Evolutionary conservation across 2,888 invertebrate species (phyloP), one percentile per base, ranked within the genome.

Genomic region (Cryptops parisi): DNA sequence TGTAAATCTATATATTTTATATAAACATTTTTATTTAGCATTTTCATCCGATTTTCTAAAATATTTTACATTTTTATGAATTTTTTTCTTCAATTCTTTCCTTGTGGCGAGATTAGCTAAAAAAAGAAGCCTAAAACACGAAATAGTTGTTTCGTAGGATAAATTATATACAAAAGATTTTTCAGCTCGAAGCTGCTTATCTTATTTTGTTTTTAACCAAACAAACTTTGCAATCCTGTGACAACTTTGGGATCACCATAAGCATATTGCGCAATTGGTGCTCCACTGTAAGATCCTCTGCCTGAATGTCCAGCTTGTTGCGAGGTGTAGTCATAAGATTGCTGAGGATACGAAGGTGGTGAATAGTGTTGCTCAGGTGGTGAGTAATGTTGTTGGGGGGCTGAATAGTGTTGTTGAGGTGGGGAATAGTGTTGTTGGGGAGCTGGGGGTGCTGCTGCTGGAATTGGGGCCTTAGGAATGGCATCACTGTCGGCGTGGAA

Each of bases 401-500:
- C 9, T 33, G 49, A 12, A 5, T 22, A 5, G 19, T 48, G 38
- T 19, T 27, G 33, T 46, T 46, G 46, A 9, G 21, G 46, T 4
- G 21, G 24, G 6, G 46, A 25, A 49, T 12, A 9, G 24, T 19
- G 19, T 15, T 49, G 25, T 17, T 41, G 21, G 39, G 38, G 39
- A n/a, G 6, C 12, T 6, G 38, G 21, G 15, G 49, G 49, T 6
- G 33, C 48, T 22, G 49, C 23, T n/a, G 39, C 15, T 24, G 49
- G 49, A 39, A 21, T n/a, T 15, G 46, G 27, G 19, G 52, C 44
- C 22, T 17, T 39, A 12, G 55, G 55, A 17, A 55, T 53, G 27
- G 47, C 46, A 24, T 53, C 55, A 24, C 53, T 46, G 23, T 48
- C 48, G 5, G 55, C 53, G 9, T 52, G 53, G 53, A 47, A 55